Evolutionary conservation across 2,113 vertebrate species (phyloP), one percentile per base, ranked within the genome.

Genomic region (Stictonetta naevosa): DNA sequence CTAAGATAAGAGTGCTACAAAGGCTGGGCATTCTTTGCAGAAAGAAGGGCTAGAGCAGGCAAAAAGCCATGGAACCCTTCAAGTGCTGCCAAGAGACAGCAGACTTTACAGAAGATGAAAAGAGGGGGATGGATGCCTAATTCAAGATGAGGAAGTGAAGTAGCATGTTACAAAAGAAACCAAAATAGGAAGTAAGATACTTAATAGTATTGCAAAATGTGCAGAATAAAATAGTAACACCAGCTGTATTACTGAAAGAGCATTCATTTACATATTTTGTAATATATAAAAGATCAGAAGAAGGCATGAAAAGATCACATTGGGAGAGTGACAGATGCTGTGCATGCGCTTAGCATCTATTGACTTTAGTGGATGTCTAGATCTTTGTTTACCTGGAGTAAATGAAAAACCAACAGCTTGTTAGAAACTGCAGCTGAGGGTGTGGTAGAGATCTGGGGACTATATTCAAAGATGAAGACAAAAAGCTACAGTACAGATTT

Each of bases 41-140:
- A 75, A 90, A 74, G 64, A 80, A 71, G 84, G 33, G 56, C 52
- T 86, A 6, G 28, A 56, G 56, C 73, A 88, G 80, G 69, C 80
- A 91, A 31, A 91, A 75, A 94, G 83, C 77, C 64, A 75, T 86
- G 33, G 86, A 94, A 78, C 17, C 33, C 92, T 93, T 89, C 46
- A 80, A 88, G 46, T 86, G 59, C 86, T 94, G 76, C 91, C 92
- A 95, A 84, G 80, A 95, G 80, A 80, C 44, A 11, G n/a, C 55
- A 76, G 85, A 78, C 52, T 92, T 83, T 38, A 79, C 33, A 56
- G 69, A 75, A 89, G 36, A 86, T 84, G 86, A 86, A 96, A 96
- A 68, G 69, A 86, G 64, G 8, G 44, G 48, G 25, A 52, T 75
- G 62, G 76, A 55, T 94, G 76, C 40, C 68, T 80, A 67, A 83